These are phyloP conservation scores for Drosophila phalerata DNA, from an alignment of 2,888 invertebrate species.

Conservation along the genomic window DNA sequence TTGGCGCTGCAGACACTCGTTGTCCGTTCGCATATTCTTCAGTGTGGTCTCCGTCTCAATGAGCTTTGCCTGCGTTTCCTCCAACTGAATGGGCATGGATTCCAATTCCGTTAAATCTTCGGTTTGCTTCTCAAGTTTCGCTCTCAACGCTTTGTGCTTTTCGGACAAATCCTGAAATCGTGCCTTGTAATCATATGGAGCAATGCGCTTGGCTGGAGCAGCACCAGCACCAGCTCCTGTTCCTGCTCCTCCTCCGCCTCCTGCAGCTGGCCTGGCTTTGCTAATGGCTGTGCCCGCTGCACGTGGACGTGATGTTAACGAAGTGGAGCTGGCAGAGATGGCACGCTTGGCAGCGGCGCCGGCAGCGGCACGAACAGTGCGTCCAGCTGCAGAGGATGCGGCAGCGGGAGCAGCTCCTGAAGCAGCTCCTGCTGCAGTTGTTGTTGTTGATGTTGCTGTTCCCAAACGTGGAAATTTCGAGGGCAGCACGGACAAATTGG, in stretches of 20 bases:
- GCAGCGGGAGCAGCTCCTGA: constrained; percentile 3
- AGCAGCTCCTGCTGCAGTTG: constrained; percentile 10
- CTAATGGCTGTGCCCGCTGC: constrained; percentile 16
- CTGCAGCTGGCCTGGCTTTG: constrained; percentile 29
- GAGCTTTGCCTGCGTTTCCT: constrained; percentile 84
- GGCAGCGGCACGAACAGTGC: neutral
- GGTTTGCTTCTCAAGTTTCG: constrained; percentile 86
- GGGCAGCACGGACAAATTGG: constrained; percentile 79
- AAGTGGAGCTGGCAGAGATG: neutral
- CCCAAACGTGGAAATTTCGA: constrained; percentile 74
- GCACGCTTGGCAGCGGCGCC: constrained; percentile 24
- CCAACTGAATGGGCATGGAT: constrained; percentile 86
- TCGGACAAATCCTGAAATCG: constrained; percentile 88
- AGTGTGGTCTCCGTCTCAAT: constrained; percentile 78
- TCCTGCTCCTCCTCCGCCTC: neutral
- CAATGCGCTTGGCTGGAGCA: constrained; percentile 86
- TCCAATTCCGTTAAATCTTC: constrained; percentile 86
- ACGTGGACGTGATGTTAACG: constrained; percentile 28
- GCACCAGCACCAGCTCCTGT: neutral
- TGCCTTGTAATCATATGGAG: constrained; percentile 89
- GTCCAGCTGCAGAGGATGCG: neutral
- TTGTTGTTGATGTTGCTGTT: constrained; percentile 13
- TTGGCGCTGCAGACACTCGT: constrained; percentile 79
- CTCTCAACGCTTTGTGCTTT: constrained; percentile 87
- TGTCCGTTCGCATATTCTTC: constrained; percentile 72